These are phyloP conservation scores for Lytechinus variegatus DNA, from an alignment of 35 echinoderm and acorn worm genomes.

Conservation along the genomic window DNA sequence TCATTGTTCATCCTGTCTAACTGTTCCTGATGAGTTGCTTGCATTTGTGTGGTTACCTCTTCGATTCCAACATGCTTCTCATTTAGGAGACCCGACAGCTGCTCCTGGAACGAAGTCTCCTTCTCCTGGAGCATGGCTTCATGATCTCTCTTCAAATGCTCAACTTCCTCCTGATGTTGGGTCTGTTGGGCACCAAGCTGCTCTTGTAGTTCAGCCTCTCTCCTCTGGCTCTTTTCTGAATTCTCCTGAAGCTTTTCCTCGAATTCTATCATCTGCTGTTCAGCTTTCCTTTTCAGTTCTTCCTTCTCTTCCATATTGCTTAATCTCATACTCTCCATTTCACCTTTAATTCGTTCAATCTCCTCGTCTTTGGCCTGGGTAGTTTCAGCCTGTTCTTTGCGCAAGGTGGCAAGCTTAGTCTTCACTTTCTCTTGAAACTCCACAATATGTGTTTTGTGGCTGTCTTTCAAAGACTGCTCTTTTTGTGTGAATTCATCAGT, in stretches of 20 bases:
- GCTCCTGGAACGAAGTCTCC: conserved; percentile 77
- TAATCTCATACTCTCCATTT: conserved; percentile 38
- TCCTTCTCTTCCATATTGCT: conserved; percentile 64
- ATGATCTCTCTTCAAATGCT: background rate
- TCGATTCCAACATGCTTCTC: conserved; percentile 89
- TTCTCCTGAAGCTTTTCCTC: conserved; percentile 39
- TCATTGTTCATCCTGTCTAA: conserved; percentile 75
- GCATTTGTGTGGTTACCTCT: conserved; percentile 85
- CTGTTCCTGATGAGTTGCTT: conserved; percentile 74
- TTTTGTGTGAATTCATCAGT: conserved; percentile 63
- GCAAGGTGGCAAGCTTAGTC: conserved; percentile 70
- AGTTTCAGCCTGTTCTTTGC: conserved; percentile 71
- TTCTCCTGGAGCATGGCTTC: conserved; percentile 61
- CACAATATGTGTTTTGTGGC: conserved; percentile 68
- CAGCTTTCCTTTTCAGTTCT: conserved; percentile 33
- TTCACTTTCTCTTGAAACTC: conserved; percentile 90
- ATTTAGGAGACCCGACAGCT: conserved; percentile 78
- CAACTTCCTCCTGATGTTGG: conserved; percentile 25
- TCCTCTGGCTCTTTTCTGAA: background rate
- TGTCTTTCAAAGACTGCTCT: conserved; percentile 65
- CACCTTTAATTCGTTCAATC: conserved; percentile 57
- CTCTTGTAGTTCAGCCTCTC: conserved; percentile 24
- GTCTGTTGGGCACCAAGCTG: conserved; percentile 35
- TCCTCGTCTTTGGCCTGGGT: conserved; percentile 51
- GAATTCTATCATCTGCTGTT: conserved; percentile 53